These are phyloP conservation scores for Ormyrus pomaceus DNA, from an alignment of 2,888 invertebrate species.

Conservation along the genomic window DNA sequence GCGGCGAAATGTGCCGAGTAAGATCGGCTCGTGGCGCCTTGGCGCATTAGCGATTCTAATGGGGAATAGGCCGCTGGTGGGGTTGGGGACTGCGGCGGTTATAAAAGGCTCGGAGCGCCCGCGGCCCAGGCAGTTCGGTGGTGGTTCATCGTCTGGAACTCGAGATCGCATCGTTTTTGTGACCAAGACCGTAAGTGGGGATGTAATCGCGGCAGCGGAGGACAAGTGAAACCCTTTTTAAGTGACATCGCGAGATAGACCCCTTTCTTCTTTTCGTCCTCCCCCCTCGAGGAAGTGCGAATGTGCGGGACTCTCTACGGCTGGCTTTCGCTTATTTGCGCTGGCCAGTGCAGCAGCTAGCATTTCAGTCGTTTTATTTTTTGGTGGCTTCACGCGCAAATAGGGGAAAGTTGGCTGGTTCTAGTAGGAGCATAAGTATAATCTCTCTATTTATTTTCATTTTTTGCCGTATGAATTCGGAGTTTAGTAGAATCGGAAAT, in stretches of 20 bases:
- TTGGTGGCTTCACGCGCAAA: no score
- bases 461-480: no score
- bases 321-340: not conserved
- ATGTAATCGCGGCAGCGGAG: not conserved
- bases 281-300: not conserved
- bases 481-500: no score
- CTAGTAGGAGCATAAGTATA: no score
- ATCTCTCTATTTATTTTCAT: no score
- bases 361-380: no score
- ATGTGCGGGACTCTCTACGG: not conserved
- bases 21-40: conserved; percentile 21
- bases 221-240: not conserved
- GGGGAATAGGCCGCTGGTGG: conserved; percentile 32
- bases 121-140: conserved; percentile 67
- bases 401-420: no score
- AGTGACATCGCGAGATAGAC: no score
- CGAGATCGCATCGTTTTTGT: conserved; percentile 24
- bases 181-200: conserved; percentile 37
- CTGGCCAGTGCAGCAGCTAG: not conserved
- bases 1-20: conserved; percentile 58
- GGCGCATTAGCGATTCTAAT: conserved; percentile 68
- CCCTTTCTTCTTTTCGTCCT: no score
- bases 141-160: conserved; percentile 65
- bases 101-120: conserved; percentile 67
- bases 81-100: conserved; percentile 62